Conservation (phyloP, 1,140 invertebrate genomes). For the Galendromus occidentalis region DNA sequence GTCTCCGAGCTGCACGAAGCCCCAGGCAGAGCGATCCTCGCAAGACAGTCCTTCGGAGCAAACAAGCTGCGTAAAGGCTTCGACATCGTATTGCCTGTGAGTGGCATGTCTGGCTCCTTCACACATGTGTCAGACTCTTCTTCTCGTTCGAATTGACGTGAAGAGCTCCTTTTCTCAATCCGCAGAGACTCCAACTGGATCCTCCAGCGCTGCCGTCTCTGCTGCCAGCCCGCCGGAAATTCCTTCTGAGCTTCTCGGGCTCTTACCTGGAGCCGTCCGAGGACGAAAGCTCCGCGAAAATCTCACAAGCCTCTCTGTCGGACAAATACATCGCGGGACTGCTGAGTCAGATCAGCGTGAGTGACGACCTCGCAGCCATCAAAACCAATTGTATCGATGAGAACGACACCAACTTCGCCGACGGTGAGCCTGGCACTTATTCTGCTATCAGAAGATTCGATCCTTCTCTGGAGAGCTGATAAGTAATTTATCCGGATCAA, state of each 20-base stretch:
- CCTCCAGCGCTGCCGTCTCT: not conserved
- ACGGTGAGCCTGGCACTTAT: not conserved
- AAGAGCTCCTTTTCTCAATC: too few relatives aligned
- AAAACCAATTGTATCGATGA: not conserved
- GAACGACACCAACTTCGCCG: not conserved
- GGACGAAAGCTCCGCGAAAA: not conserved
- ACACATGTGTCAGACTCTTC: too few relatives aligned
- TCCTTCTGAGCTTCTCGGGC: not conserved
- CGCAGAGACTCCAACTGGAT: too few relatives aligned
- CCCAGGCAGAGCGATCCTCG: not conserved
- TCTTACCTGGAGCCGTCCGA: not conserved
- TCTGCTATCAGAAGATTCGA: too few relatives aligned
- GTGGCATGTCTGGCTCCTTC: too few relatives aligned
- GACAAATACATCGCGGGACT: not conserved
- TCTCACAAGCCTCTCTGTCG: not conserved
- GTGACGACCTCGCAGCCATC: not conserved
- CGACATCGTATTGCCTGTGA: not conserved
- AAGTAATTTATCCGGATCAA: too few relatives aligned
- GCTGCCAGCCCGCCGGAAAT: not conserved
- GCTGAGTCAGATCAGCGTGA: not conserved
- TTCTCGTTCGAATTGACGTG: too few relatives aligned
- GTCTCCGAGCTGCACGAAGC: not conserved
- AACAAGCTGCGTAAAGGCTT: not conserved
- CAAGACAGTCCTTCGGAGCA: not conserved
- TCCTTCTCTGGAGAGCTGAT: too few relatives aligned